phyloP scores from a whole-genome alignment of 35 echinoderm and acorn worm genomes.

The Nesometra sesokonis region DNA sequence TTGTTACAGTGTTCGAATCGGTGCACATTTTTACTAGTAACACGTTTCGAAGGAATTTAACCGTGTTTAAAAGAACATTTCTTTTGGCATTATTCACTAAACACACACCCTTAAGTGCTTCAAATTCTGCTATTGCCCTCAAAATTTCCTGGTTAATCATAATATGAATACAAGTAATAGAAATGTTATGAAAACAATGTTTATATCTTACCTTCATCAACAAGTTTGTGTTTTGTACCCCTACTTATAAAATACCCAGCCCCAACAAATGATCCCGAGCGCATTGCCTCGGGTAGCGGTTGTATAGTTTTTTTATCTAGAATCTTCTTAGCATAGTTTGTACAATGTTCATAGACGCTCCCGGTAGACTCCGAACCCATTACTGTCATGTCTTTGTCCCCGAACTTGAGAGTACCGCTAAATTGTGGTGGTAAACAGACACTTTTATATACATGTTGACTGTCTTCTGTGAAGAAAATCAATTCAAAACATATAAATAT shows the following conservation, averaged over 20 bases:
- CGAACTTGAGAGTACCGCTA: neutral
- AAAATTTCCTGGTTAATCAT: too few relatives aligned
- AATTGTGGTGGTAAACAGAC: neutral
- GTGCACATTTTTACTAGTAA: too few relatives aligned
- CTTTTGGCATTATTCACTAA: too few relatives aligned
- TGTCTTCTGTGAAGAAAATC: neutral
- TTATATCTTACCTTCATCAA: neutral
- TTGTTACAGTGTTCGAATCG: too few relatives aligned
- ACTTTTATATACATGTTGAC: neutral
- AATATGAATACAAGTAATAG: too few relatives aligned
- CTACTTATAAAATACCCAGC: neutral
- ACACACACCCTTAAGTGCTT: too few relatives aligned
- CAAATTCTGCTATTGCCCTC: too few relatives aligned
- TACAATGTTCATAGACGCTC: neutral
- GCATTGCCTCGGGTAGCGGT: neutral
- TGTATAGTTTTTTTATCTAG: neutral
- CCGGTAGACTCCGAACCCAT: neutral
- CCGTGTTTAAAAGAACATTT: too few relatives aligned
- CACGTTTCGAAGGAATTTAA: too few relatives aligned
- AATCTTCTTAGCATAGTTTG: neutral
- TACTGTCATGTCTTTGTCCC: neutral
- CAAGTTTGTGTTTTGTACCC: neutral
- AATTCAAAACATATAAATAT: too few relatives aligned
- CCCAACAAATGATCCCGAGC: neutral
- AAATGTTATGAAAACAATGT: neutral